Evolutionary conservation across 2,888 invertebrate genomes (phyloP).

Genomic region (Drosophila neoperkinsi): DNA sequence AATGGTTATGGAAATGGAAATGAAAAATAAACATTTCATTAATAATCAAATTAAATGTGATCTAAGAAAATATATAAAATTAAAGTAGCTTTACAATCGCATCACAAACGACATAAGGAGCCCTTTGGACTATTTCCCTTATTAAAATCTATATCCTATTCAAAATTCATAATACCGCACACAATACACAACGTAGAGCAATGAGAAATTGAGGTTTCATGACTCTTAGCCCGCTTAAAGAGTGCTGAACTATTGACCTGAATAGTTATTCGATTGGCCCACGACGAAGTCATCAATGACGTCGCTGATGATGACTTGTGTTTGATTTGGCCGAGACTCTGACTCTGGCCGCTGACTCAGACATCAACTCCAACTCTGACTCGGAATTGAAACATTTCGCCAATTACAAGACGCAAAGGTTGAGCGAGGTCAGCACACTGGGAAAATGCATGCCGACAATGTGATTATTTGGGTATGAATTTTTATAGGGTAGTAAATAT

Average conservation of each 20-base stretch:
- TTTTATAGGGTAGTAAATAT: slow-evolving; percentile 33
- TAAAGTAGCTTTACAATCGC: background rate
- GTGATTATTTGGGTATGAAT: slow-evolving; percentile 27
- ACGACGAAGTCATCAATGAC: slow-evolving; percentile 69
- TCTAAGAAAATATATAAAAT: background rate
- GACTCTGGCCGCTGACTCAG: slow-evolving; percentile 22
- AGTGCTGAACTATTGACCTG: slow-evolving; percentile 73
- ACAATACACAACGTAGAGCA: slow-evolving; percentile 30
- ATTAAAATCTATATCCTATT: background rate
- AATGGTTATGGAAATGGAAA: background rate
- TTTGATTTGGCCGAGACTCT: slow-evolving; percentile 61
- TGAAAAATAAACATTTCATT: background rate
- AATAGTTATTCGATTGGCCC: slow-evolving; percentile 64
- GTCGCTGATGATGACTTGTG: slow-evolving; percentile 66
- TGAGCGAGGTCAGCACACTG: slow-evolving; percentile 54
- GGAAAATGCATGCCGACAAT: slow-evolving; percentile 18
- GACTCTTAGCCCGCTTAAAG: slow-evolving; percentile 39
- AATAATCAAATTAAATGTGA: background rate
- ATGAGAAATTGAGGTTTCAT: slow-evolving; percentile 56
- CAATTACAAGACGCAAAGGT: slow-evolving; percentile 62
- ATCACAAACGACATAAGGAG: background rate
- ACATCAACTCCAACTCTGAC: slow-evolving; percentile 20
- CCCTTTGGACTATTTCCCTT: background rate
- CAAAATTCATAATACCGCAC: slow-evolving; percentile 10
- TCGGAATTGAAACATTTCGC: slow-evolving; percentile 71